Evolutionary conservation across 2,888 invertebrate species (phyloP).

Genomic region (Lepidochitona cinerea): DNA sequence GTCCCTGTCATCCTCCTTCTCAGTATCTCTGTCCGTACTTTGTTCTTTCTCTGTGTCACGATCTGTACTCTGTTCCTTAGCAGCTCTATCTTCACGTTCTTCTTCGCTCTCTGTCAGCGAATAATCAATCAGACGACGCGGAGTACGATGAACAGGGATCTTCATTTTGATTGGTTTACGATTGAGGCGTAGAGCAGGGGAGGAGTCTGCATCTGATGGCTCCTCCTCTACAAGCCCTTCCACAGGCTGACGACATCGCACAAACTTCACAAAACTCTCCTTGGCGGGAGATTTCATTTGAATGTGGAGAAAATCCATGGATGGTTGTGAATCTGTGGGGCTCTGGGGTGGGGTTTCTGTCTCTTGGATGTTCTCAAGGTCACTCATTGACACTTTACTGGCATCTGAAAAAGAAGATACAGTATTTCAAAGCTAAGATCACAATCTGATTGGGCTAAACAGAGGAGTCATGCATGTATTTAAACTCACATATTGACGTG

Average conservation of each 20-base stretch:
- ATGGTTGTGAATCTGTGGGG: slow-evolving; percentile 37
- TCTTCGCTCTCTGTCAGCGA: slow-evolving; percentile 2
- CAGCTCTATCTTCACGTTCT: not conserved
- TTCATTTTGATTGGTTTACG: not conserved
- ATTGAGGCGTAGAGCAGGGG: not conserved
- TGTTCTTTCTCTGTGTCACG: not conserved
- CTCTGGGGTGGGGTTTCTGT: slow-evolving; percentile 70
- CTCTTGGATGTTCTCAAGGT: slow-evolving; percentile 71
- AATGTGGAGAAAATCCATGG: slow-evolving; percentile 22
- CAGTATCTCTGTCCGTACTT: not conserved
- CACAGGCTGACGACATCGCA: slow-evolving; percentile 16
- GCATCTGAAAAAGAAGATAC: slow-evolving; percentile 57
- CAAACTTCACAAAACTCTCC: slow-evolving; percentile 43
- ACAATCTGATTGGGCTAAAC: too few species aligned
- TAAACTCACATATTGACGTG: too few species aligned
- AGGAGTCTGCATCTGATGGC: slow-evolving; percentile 7
- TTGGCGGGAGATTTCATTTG: slow-evolving; percentile 31
- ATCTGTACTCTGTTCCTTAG: not conserved
- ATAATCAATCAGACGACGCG: slow-evolving; percentile 48
- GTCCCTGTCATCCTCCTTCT: not conserved
- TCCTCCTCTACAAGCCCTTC: slow-evolving; percentile 15
- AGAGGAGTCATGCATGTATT: too few species aligned
- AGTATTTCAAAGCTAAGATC: too few species aligned
- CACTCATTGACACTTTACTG: slow-evolving; percentile 69
- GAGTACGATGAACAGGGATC: slow-evolving; percentile 31